Conservation (phyloP, 2,113 vertebrate species). For the Chaenocephalus aceratus region DNA sequence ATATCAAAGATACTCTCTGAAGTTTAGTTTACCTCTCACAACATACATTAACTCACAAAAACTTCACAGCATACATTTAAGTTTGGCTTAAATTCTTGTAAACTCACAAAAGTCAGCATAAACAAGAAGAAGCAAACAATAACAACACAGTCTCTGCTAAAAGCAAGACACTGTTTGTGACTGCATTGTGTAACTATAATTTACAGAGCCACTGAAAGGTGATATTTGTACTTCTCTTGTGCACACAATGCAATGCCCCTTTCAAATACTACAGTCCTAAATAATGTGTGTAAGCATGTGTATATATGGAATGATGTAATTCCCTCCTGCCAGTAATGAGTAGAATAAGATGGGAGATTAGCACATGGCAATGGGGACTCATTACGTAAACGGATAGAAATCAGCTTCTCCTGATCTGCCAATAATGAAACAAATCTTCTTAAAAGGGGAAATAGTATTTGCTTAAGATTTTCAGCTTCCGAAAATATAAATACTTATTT, state of each 20-base stretch:
- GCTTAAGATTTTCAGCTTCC: background rate
- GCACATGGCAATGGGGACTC: conserved; percentile 51
- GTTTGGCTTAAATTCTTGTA: background rate
- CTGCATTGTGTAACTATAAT: background rate
- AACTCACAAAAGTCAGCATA: background rate
- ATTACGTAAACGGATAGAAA: conserved; percentile 55
- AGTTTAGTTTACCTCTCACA: background rate
- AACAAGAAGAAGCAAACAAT: background rate
- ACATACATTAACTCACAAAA: background rate
- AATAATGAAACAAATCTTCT: conserved; percentile 30
- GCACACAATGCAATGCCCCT: too few relatives aligned
- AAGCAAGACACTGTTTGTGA: background rate
- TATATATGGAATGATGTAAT: conserved; percentile 9
- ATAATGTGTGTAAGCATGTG: accelerated
- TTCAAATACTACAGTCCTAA: background rate
- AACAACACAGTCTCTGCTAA: background rate
- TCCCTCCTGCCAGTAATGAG: conserved; percentile 28
- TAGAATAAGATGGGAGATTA: conserved; percentile 66
- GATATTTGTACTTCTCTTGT: background rate
- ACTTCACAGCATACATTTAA: background rate
- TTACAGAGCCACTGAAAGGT: background rate
- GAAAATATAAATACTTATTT: background rate
- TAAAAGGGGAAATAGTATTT: conserved; percentile 7
- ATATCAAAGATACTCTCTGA: background rate
- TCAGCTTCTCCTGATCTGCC: conserved; percentile 35